A percentile compares a stretch with the other conserved stretches of the same genome.
Conservation (phyloP, 2,888 invertebrate species). For the Chironomus tentans region DNA sequence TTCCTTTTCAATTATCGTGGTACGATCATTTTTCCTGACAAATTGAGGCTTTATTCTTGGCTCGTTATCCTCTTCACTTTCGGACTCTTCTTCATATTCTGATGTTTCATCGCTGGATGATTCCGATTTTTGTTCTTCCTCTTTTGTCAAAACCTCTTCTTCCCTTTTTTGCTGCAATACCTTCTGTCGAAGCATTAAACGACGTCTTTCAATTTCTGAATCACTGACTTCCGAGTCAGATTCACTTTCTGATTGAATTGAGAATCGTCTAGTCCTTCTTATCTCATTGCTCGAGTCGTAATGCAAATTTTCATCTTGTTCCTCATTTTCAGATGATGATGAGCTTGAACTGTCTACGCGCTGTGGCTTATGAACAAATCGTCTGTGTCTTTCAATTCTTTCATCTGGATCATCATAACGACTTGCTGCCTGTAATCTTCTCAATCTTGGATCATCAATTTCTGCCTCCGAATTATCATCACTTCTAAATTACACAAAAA, state of each 20-base stretch:
- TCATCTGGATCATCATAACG: slow-evolving; percentile 43
- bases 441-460: slow-evolving; percentile 74
- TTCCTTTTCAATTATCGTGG: slow-evolving; percentile 92
- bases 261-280: slow-evolving; percentile 39
- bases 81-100: slow-evolving; percentile 71
- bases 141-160: slow-evolving; percentile 63
- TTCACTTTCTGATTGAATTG: slow-evolving; percentile 47
- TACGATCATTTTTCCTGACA: slow-evolving; percentile 83
- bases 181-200: slow-evolving; percentile 56
- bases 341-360: slow-evolving; percentile 41
- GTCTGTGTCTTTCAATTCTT: slow-evolving; percentile 50
- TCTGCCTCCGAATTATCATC: slow-evolving; percentile 37
- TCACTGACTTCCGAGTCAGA: slow-evolving; percentile 81
- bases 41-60: slow-evolving; percentile 91
- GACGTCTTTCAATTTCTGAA: slow-evolving; percentile 72
- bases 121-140: slow-evolving; percentile 53
- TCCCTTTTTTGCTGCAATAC: slow-evolving; percentile 64
- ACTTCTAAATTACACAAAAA: background rate
- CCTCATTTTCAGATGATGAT: slow-evolving; percentile 46
- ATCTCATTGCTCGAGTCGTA: slow-evolving; percentile 42
- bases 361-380: slow-evolving; percentile 59
- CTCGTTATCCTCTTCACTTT: slow-evolving; percentile 84
- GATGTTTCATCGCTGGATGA: slow-evolving; percentile 61
- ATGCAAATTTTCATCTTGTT: slow-evolving; percentile 2
- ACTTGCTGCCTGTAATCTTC: slow-evolving; percentile 52